A percentile compares a stretch with the other conserved stretches of the same genome.
Conservation (phyloP, 2,888 invertebrate species). For the Agonopterix alstromeriana region DNA sequence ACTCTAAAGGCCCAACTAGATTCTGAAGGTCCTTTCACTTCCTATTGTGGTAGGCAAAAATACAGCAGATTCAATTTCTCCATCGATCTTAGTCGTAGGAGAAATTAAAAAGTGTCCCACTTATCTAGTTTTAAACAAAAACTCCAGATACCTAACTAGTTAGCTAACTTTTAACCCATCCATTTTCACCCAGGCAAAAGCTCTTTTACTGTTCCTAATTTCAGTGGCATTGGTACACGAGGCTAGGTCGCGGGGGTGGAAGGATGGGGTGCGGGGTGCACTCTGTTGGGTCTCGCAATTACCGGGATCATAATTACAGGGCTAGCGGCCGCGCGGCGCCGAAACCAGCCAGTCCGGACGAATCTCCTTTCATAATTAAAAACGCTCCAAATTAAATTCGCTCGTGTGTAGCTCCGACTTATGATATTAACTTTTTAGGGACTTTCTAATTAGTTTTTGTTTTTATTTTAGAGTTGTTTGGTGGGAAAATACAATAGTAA, state of each 20-base stretch:
- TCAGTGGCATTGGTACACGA: constrained; percentile 40
- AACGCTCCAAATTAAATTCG: constrained; percentile 76
- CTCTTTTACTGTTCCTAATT: constrained; percentile 31
- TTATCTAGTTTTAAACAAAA: too few species aligned
- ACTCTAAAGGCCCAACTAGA: too few species aligned
- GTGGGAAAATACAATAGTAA: constrained; percentile 1
- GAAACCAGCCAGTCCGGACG: constrained; percentile 59
- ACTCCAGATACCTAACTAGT: too few species aligned
- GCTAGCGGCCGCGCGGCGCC: constrained; percentile 66
- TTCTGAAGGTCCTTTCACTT: too few species aligned
- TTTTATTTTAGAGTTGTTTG: constrained; percentile 29
- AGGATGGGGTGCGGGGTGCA: constrained; percentile 36
- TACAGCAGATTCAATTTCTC: too few species aligned
- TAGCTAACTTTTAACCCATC: too few species aligned
- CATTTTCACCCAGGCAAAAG: constrained; percentile 16
- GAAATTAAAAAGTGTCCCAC: too few species aligned
- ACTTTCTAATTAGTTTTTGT: constrained; percentile 71
- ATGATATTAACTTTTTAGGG: constrained; percentile 73
- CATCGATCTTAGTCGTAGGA: too few species aligned
- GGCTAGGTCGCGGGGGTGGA: constrained; percentile 41
- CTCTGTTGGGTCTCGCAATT: constrained; percentile 65
- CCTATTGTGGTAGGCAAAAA: too few species aligned
- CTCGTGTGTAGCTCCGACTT: constrained; percentile 68
- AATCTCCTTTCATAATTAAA: constrained; percentile 73
- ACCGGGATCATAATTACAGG: constrained; percentile 74